Evolutionary conservation across 2,113 vertebrate species (phyloP).

Genomic region (Brachyhypopomus occidentalis): DNA sequence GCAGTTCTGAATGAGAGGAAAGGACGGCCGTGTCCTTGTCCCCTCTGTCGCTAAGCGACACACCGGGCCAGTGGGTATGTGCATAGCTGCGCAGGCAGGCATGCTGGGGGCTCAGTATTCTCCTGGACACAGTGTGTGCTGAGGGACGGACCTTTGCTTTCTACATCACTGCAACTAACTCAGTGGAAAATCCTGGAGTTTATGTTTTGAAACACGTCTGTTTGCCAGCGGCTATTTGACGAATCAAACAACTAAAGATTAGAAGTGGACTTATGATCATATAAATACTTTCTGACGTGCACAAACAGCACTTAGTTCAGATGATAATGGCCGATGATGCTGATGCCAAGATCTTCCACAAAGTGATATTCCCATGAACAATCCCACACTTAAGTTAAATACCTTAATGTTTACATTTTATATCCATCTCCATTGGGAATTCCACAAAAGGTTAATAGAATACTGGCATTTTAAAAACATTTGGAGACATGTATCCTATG

Average conservation of each 20-base stretch:
- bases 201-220: too few relatives aligned
- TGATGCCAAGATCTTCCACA: neutral
- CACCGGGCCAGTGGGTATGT: neutral
- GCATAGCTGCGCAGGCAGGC: neutral
- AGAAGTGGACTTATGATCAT: too few relatives aligned
- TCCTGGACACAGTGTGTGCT: neutral
- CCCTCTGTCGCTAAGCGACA: constrained; percentile 11
- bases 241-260: too few relatives aligned
- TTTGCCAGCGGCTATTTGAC: too few relatives aligned
- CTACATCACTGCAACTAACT: neutral
- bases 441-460: neutral
- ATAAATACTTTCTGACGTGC: too few relatives aligned
- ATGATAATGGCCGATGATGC: neutral
- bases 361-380: too few relatives aligned
- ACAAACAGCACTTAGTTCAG: neutral
- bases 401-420: too few relatives aligned
- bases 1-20: constrained; percentile 8
- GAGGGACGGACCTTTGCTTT: neutral
- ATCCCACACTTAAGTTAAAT: too few relatives aligned
- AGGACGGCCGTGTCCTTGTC: neutral
- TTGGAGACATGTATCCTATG: neutral
- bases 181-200: neutral
- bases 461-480: neutral
- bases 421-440: too few relatives aligned
- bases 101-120: neutral